Conservation (phyloP, 1,140 invertebrate species). For the Venturia canescens region DNA sequence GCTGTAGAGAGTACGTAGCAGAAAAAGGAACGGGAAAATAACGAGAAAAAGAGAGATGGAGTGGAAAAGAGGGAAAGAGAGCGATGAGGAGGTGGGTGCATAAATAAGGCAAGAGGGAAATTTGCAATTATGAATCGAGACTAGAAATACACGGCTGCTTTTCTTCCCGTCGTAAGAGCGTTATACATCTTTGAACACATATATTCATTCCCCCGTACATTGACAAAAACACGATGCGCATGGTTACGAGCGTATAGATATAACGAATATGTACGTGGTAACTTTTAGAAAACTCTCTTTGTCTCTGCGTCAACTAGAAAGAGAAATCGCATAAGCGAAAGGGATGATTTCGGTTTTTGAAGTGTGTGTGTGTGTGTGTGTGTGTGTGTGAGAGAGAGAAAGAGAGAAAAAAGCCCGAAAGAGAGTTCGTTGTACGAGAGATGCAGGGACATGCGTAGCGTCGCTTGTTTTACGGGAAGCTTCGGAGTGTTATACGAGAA, state of each 20-base stretch:
- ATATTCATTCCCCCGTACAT: no score
- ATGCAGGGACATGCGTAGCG: constrained; percentile 58
- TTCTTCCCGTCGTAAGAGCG: constrained; percentile 47
- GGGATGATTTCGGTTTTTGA: background rate
- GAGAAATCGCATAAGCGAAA: constrained; percentile 7
- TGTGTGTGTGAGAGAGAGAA: constrained; percentile 39
- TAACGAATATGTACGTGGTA: background rate
- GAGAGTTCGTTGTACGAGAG: constrained; percentile 33
- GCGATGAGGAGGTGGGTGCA: constrained; percentile 64
- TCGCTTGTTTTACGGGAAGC: constrained; percentile 33
- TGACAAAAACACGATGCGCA: background rate
- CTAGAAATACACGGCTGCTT: constrained; percentile 75
- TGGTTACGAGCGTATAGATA: background rate
- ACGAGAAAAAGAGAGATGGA: constrained; percentile 46
- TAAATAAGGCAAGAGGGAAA: constrained; percentile 76
- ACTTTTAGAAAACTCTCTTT: constrained; percentile 17
- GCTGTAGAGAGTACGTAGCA: background rate
- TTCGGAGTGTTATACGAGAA: background rate
- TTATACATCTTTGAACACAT: background rate
- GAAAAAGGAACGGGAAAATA: background rate
- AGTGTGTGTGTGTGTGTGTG: no score
- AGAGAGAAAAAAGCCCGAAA: constrained; percentile 1
- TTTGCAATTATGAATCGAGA: constrained; percentile 78
- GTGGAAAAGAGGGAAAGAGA: constrained; percentile 41
- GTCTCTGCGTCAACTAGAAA: constrained; percentile 30